phyloP scores from a whole-genome alignment of 2,797 vertebrate species.

The Ambastaia sidthimunki region DNA sequence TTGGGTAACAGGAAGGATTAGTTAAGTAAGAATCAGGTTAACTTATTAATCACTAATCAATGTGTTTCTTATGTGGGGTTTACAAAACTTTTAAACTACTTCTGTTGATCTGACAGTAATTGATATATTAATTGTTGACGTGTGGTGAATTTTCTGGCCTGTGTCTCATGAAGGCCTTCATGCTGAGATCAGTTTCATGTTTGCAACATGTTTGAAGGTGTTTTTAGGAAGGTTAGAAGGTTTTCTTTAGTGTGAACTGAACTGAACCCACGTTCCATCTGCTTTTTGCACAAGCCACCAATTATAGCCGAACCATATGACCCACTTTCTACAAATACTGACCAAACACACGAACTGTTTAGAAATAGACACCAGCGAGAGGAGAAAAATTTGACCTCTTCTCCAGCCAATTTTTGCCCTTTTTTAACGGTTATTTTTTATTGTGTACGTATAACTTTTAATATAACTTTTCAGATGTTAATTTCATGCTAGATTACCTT shows the following conservation, averaged over 20 bases:
- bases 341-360: neutral
- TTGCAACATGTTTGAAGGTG: neutral
- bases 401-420: too few relatives aligned
- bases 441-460: neutral
- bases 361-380: neutral
- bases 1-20: too few relatives aligned
- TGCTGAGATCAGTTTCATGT: neutral
- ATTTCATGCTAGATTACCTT: neutral
- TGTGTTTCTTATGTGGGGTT: neutral
- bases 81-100: neutral
- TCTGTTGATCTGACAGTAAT: neutral
- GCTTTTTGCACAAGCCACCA: neutral
- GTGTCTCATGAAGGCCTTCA: neutral
- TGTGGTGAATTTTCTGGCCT: neutral
- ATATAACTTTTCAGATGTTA: conserved; percentile 1
- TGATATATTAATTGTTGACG: neutral
- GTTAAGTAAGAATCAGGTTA: too few relatives aligned
- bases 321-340: conserved; percentile 29
- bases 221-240: neutral
- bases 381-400: neutral
- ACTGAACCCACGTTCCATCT: neutral
- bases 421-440: neutral
- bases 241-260: neutral
- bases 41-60: too few relatives aligned
- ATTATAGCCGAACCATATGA: conserved; percentile 21